Conservation (phyloP, 2,888 invertebrate genomes). For the Leptopilina syphax region DNA sequence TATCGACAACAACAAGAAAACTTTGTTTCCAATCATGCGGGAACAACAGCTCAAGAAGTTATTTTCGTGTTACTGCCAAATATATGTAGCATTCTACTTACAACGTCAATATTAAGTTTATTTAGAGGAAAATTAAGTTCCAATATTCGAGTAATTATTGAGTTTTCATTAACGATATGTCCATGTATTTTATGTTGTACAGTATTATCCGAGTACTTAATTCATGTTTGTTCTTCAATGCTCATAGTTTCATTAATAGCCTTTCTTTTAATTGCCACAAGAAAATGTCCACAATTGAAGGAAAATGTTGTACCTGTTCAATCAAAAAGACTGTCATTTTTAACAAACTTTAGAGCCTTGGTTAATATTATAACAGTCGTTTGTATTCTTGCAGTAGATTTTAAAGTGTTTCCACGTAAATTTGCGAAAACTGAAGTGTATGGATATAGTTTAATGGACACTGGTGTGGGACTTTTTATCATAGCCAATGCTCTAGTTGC, state of each 20-base stretch:
- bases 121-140: slow-evolving; percentile 55
- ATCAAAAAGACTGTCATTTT: slow-evolving; percentile 70
- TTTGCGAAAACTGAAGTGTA: slow-evolving; percentile 92
- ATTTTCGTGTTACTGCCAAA: slow-evolving; percentile 67
- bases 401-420: slow-evolving; percentile 88
- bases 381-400: slow-evolving; percentile 96
- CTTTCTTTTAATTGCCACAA: slow-evolving; percentile 55
- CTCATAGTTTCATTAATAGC: slow-evolving; percentile 60
- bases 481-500: slow-evolving; percentile 88
- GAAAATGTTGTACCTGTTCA: neutral
- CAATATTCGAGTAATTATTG: slow-evolving; percentile 64
- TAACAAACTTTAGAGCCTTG: slow-evolving; percentile 85
- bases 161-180: slow-evolving; percentile 68
- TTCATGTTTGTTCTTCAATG: slow-evolving; percentile 60
- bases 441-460: slow-evolving; percentile 96
- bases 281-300: slow-evolving; percentile 38
- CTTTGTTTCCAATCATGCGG: slow-evolving; percentile 72
- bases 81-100: slow-evolving; percentile 64
- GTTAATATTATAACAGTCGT: slow-evolving; percentile 86
- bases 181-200: slow-evolving; percentile 73
- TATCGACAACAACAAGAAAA: slow-evolving; percentile 70
- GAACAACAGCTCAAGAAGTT: slow-evolving; percentile 67
- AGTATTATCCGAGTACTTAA: slow-evolving; percentile 65
- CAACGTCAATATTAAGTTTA: slow-evolving; percentile 62
- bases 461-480: slow-evolving; percentile 94